These are phyloP conservation scores for Calliphora vicina DNA, from an alignment of 1,140 invertebrate species.

Conservation along the genomic window DNA sequence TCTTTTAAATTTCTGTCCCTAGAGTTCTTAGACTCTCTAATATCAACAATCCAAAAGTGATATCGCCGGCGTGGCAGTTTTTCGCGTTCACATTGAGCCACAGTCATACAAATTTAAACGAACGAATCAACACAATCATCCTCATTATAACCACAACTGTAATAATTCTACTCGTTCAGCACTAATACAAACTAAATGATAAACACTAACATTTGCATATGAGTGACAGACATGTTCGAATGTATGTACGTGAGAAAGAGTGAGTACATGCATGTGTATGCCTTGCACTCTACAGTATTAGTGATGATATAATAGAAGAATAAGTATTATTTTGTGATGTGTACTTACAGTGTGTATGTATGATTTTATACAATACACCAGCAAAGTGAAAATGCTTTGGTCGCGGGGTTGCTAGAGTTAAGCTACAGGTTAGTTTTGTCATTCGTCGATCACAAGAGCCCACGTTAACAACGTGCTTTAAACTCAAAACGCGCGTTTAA, in stretches of 20 bases:
- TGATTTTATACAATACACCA: neutral
- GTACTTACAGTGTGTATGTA: neutral
- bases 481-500: conserved; percentile 8
- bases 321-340: neutral
- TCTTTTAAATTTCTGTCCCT: too few species aligned
- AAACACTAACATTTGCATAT: neutral
- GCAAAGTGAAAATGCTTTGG: conserved; percentile 9
- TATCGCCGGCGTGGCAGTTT: conserved; percentile 20
- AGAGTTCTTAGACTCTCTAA: too few species aligned
- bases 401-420: conserved; percentile 1
- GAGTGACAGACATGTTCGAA: neutral
- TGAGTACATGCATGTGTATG: neutral
- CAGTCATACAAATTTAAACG: neutral
- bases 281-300: neutral
- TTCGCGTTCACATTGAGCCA: neutral
- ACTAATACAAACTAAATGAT: too few species aligned
- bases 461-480: conserved; percentile 16
- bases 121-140: neutral
- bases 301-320: neutral
- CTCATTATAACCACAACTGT: neutral
- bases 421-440: conserved; percentile 22
- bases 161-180: neutral
- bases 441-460: conserved; percentile 29
- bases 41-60: neutral
- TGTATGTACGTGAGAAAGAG: neutral